Base-by-base conservation (phyloP, 2,797 vertebrate genomes). In the Coregonus ussuriensis region DNA sequence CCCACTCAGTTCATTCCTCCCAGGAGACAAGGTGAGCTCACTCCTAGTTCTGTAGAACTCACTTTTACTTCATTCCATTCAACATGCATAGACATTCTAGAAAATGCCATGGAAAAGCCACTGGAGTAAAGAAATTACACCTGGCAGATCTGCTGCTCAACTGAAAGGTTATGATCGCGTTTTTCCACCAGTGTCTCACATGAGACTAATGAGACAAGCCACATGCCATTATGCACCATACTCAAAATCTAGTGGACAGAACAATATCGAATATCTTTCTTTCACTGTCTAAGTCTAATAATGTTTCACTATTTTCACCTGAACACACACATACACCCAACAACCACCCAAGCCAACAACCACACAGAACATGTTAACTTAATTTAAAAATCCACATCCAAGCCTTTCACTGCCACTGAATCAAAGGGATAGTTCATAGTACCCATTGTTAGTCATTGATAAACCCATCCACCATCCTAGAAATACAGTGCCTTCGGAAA, bases 21-120 rank as follows among this genome's bases (percentile, higher is more conserved):
- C 71, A 72, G 18, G 71, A 54, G 25, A 73, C 31, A 62, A 74
- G 51, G 18, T 41, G 16, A 62, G n/a, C 18, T 62, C 33, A 41
- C 54, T 25, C 25, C 25, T 25, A 25, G 25, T 25, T 25, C 25
- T 25, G 25, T 25, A 25, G 25, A 25, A 25, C 25, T 25, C 25
- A 25, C 25, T 25, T 25, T 47, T 47, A 13, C 31, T 54, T 21
- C 18, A 18, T 37, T 37, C 6, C 18, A 70, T 47, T 41, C 66
- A 37, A 31, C 6, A 33, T 31, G 14, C 66, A 33, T 70, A 16
- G 68, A 41, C 68, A 47, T 70, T 13, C 35, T 51, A n/a, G 37
- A 21, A 70, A 47, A 70, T 47, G 3, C 18, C 18, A 41, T n/a
- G 3, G 16, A 41, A 9, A 41, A n/a, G 35, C 6, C 18, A 68